Conservation (phyloP, 2,888 invertebrate species). For the Cryptus armator region DNA sequence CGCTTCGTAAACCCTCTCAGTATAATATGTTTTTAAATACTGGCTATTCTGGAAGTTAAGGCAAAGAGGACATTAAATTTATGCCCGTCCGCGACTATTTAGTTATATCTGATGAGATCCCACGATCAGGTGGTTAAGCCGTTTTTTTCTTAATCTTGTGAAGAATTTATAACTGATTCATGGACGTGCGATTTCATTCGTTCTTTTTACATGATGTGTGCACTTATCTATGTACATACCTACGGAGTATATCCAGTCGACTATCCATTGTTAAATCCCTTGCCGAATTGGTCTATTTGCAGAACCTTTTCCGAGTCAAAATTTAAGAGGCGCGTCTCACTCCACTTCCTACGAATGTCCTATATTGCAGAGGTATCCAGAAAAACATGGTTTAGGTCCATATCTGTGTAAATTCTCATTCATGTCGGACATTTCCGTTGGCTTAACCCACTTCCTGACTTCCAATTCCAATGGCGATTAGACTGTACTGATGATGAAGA, state of each 20-base stretch:
- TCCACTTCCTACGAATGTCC: too few relatives aligned
- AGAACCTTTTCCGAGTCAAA: too few relatives aligned
- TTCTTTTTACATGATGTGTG: neutral
- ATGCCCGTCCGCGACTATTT: slow-evolving; percentile 46
- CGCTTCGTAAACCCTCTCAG: slow-evolving; percentile 23
- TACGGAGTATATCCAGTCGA: neutral
- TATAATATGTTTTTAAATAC: slow-evolving; percentile 57
- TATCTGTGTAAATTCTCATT: neutral
- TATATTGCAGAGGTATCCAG: neutral
- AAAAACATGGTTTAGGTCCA: neutral
- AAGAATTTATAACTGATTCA: neutral
- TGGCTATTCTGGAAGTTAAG: slow-evolving; percentile 7
- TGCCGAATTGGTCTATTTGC: too few relatives aligned
- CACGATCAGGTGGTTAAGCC: slow-evolving; percentile 10
- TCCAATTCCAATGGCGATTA: neutral
- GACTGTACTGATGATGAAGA: neutral
- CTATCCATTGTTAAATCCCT: too few relatives aligned
- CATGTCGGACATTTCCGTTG: neutral
- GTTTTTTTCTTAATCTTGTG: neutral
- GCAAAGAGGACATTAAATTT: slow-evolving; percentile 45
- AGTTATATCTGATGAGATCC: slow-evolving; percentile 25
- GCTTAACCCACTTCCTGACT: neutral
- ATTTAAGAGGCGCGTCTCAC: too few relatives aligned
- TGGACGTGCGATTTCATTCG: neutral
- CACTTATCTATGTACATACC: neutral